Conservation (phyloP, 2,113 vertebrate species). For the Chaenogobius annularis region DNA sequence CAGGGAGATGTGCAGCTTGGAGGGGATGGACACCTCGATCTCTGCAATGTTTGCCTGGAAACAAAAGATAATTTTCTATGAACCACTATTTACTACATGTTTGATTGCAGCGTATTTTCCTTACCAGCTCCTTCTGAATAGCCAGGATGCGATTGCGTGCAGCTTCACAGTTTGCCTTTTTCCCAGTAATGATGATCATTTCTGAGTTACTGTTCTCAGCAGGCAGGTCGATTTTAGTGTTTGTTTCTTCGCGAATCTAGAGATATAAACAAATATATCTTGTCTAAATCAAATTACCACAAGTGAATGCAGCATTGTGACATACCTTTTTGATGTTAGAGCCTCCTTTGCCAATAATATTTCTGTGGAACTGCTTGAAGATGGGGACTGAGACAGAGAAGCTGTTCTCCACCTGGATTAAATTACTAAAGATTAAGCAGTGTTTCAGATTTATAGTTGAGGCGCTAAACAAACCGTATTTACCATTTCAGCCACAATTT, state of each 20-base stretch:
- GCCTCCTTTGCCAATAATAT: slow-evolving; percentile 98
- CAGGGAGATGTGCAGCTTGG: slow-evolving; percentile 95
- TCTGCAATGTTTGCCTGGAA: slow-evolving; percentile 93
- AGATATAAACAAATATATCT: neutral
- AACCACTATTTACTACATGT: neutral
- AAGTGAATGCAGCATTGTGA: no score
- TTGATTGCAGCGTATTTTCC: neutral
- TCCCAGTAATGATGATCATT: slow-evolving; percentile 98
- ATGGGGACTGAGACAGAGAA: slow-evolving; percentile 95
- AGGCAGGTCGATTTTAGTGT: slow-evolving; percentile 97
- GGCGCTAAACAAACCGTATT: neutral
- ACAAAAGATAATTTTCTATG: neutral
- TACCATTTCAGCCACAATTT: slow-evolving; percentile 98
- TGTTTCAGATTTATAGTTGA: neutral
- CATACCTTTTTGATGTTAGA: slow-evolving; percentile 98
- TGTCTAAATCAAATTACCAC: neutral
- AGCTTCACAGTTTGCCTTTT: slow-evolving; percentile 93
- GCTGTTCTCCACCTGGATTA: slow-evolving; percentile 90
- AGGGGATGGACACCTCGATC: slow-evolving; percentile 93
- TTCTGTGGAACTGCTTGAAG: slow-evolving; percentile 99
- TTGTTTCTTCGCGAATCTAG: slow-evolving; percentile 98
- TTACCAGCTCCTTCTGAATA: slow-evolving; percentile 97
- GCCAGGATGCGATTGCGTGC: slow-evolving; percentile 90
- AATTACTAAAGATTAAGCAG: slow-evolving; percentile 6
- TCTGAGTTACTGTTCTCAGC: slow-evolving; percentile 98